Evolutionary conservation across 2,797 vertebrate genomes (phyloP).

Genomic region (Sitta carolinensis): DNA sequence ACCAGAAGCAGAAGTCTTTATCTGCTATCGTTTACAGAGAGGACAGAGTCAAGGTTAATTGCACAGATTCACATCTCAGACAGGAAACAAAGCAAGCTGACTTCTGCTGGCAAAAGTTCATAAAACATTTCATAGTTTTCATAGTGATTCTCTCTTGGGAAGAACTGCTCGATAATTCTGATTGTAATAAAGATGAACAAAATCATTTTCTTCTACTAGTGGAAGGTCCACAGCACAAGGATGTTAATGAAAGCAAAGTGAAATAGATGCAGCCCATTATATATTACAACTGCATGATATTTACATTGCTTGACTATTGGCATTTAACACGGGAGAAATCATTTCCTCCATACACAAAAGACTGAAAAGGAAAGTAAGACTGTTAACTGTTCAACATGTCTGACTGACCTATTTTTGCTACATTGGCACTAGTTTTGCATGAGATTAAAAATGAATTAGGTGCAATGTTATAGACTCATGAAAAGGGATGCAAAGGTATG

Average conservation of each 20-base stretch:
- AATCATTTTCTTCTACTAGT: neutral
- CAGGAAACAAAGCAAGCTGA: neutral
- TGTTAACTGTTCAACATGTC: neutral
- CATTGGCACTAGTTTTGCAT: neutral
- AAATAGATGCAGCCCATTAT: neutral
- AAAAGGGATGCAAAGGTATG: neutral
- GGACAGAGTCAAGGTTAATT: conserved; percentile 29
- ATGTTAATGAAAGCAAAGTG: neutral
- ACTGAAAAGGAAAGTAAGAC: neutral
- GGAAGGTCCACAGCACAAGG: neutral
- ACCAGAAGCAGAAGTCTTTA: neutral
- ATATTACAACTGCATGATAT: neutral
- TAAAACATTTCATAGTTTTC: neutral
- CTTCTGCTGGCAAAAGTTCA: conserved; percentile 1
- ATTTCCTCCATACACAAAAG: neutral
- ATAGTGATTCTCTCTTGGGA: neutral
- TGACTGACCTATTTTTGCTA: neutral
- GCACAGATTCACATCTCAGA: neutral
- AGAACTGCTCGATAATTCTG: neutral
- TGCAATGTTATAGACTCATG: neutral
- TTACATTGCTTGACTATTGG: neutral
- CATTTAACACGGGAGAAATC: neutral
- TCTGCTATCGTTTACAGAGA: neutral
- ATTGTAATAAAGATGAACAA: neutral
- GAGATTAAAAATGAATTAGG: neutral